A percentile compares a stretch with the other conserved stretches of the same genome.
Evolutionary conservation across 2,113 vertebrate species (phyloP).

Genomic region (Phainopepla nitens): DNA sequence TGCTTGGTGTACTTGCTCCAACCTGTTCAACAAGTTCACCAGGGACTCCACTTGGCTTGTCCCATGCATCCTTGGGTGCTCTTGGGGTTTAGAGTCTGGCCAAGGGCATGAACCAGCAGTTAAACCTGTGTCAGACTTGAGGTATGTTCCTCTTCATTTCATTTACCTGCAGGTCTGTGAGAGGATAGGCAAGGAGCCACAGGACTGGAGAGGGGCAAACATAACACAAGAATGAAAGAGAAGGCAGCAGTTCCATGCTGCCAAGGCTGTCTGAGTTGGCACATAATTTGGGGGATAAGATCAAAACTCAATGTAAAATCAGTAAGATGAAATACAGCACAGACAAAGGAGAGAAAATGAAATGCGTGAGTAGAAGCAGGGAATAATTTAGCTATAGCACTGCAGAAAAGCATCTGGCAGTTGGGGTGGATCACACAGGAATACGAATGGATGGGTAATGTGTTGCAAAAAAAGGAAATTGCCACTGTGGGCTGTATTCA

Average conservation of each 20-base stretch:
- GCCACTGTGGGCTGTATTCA: not conserved
- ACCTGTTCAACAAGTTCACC: not conserved
- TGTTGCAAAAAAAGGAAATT: not conserved
- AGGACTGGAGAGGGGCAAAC: not conserved
- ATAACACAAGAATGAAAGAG: not conserved
- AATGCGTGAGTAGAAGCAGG: not conserved
- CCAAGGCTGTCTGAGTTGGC: not conserved
- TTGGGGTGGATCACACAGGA: not conserved
- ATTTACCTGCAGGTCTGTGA: not conserved
- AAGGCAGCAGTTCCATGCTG: not conserved
- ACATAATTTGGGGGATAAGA: not conserved
- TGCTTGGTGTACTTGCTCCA: not conserved
- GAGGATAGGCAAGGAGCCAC: not conserved
- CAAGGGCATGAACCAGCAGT: not conserved
- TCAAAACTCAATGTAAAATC: not conserved
- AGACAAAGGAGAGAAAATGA: not conserved
- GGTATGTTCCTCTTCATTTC: not conserved
- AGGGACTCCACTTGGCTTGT: not conserved
- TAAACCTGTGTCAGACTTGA: not conserved
- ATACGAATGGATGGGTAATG: not conserved
- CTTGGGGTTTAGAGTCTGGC: not conserved
- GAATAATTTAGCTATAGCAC: slow-evolving; percentile 27
- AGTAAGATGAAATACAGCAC: slow-evolving; percentile 4
- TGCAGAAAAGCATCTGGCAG: slow-evolving; percentile 14
- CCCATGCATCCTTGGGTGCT: not conserved